Conservation (phyloP, 64 coral and sea anemone genomes). For the Pachyseris speciosa region DNA sequence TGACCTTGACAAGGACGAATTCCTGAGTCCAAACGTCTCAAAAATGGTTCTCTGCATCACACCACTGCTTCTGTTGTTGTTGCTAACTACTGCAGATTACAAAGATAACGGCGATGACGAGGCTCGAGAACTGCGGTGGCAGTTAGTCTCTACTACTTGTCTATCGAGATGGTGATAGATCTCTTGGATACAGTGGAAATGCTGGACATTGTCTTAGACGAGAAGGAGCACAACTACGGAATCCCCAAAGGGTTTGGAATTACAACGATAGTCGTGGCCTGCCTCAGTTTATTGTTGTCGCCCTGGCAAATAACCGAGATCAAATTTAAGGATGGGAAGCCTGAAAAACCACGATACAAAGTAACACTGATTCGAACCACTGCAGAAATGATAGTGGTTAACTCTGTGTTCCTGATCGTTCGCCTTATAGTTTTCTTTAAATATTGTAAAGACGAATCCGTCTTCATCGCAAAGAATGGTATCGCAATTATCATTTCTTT, state of each 20-base stretch:
- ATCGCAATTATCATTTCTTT: background rate
- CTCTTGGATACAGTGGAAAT: too few species aligned
- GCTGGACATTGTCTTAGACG: too few species aligned
- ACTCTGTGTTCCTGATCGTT: background rate
- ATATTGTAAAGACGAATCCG: slow-evolving; percentile 13
- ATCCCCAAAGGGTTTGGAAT: background rate
- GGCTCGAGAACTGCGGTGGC: too few species aligned
- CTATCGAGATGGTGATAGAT: background rate
- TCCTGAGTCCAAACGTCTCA: slow-evolving; percentile 3
- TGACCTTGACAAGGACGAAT: background rate
- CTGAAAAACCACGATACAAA: background rate
- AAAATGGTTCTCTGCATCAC: background rate
- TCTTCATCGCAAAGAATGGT: slow-evolving; percentile 23
- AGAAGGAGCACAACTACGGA: too few species aligned
- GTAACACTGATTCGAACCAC: background rate
- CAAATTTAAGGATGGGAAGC: background rate
- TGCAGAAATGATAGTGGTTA: background rate
- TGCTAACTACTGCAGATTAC: background rate
- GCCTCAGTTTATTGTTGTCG: background rate
- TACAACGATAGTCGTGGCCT: background rate
- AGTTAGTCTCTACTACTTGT: background rate
- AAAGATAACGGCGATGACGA: background rate
- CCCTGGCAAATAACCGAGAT: background rate
- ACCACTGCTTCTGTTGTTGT: background rate
- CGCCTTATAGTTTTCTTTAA: background rate